Evolutionary conservation across 2,113 vertebrate genomes (phyloP).

Genomic region (Pelobates fuscus): DNA sequence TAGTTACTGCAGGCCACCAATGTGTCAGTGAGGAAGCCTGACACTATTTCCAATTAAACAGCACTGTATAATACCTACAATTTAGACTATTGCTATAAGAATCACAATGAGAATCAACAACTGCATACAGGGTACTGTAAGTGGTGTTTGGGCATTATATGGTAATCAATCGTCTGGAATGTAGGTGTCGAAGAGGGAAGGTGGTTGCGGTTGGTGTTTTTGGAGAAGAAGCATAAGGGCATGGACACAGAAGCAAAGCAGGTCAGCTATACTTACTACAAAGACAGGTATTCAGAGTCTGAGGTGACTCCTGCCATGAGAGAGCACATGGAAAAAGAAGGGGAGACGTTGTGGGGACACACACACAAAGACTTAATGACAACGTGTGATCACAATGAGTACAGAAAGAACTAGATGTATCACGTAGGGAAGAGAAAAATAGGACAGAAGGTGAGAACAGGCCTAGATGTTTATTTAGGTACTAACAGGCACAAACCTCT

Average conservation of each 20-base stretch:
- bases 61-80: too few relatives aligned
- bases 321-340: slow-evolving; percentile 72
- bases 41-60: too few relatives aligned
- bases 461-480: not conserved
- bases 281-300: slow-evolving; percentile 81
- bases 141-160: too few relatives aligned
- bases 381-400: slow-evolving; percentile 60
- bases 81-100: too few relatives aligned
- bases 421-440: not conserved
- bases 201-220: not conserved
- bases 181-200: not conserved
- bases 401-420: slow-evolving; percentile 39
- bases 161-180: slow-evolving; percentile 16
- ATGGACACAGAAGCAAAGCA: slow-evolving; percentile 47
- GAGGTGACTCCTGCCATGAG: slow-evolving; percentile 79
- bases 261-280: slow-evolving; percentile 86
- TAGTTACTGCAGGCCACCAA: too few relatives aligned
- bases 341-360: slow-evolving; percentile 72
- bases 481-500: not conserved
- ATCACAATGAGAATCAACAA: too few relatives aligned
- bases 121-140: too few relatives aligned
- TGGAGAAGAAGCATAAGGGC: slow-evolving; percentile 20
- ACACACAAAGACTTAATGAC: slow-evolving; percentile 65
- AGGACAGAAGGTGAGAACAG: not conserved
- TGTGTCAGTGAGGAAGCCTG: too few relatives aligned